phyloP scores from a whole-genome alignment of 2,113 vertebrate species.

The Eubucco bourcierii region DNA sequence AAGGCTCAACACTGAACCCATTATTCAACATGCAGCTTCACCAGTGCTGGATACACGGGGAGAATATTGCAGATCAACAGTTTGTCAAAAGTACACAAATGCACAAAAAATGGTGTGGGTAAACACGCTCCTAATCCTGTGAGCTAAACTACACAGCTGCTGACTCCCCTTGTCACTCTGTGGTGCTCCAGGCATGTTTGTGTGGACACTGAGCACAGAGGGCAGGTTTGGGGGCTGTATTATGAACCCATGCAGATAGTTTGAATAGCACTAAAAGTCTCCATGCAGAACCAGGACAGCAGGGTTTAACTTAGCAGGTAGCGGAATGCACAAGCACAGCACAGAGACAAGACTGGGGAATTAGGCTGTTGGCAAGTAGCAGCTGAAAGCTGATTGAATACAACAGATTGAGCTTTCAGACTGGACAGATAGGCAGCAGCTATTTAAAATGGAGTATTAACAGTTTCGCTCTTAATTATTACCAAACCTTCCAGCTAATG shows the following conservation, averaged over 20 bases:
- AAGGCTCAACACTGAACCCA: too few species aligned
- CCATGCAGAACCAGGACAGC: background rate
- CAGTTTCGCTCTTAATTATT: conserved; percentile 68
- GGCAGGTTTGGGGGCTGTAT: background rate
- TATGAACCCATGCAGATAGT: background rate
- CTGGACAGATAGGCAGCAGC: conserved; percentile 64
- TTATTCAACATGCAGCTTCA: too few species aligned
- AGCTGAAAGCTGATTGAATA: conserved; percentile 62
- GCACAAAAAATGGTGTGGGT: background rate
- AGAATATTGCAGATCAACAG: background rate
- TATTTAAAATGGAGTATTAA: conserved; percentile 61
- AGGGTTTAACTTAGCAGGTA: conserved; percentile 55
- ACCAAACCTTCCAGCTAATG: conserved; percentile 39
- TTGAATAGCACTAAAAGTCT: conserved; percentile 44
- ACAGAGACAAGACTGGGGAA: conserved; percentile 58
- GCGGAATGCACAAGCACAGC: conserved; percentile 57
- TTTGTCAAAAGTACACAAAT: background rate
- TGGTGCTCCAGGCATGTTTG: background rate
- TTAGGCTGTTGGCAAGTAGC: conserved; percentile 58
- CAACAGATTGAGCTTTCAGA: conserved; percentile 63
- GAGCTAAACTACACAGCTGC: conserved; percentile 13
- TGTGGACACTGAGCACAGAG: background rate
- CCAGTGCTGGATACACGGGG: background rate
- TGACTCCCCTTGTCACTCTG: background rate
- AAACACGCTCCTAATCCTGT: background rate